These are phyloP conservation scores for Menidia beryllina DNA, from an alignment of 2,113 vertebrate genomes.

Conservation along the genomic window DNA sequence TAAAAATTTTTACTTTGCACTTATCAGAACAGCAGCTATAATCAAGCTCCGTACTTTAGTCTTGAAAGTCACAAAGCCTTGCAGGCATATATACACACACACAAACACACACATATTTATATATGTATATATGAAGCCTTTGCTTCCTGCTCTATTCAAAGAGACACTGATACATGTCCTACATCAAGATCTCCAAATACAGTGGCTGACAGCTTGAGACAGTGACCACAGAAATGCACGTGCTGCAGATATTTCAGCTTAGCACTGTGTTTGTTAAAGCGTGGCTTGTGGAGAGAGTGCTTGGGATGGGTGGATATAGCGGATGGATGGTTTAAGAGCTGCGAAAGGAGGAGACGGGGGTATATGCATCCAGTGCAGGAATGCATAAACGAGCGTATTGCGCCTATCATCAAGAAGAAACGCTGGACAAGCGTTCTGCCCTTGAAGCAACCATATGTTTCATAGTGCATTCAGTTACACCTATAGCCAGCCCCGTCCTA, in stretches of 20 bases:
- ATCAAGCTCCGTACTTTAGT: constrained; percentile 52
- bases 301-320: constrained; percentile 32
- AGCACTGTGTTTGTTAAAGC: constrained; percentile 74
- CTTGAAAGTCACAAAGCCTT: constrained; percentile 20
- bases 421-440: constrained; percentile 64
- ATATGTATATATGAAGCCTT: too few species aligned
- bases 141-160: constrained; percentile 57
- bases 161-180: constrained; percentile 49
- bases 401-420: constrained; percentile 40
- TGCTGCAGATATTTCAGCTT: constrained; percentile 72
- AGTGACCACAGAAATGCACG: constrained; percentile 48
- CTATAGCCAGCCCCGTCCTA: constrained; percentile 42
- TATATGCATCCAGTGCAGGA: constrained; percentile 59
- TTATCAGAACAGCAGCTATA: constrained; percentile 50
- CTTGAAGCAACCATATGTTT: constrained; percentile 67
- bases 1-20: constrained; percentile 44
- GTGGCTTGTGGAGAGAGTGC: constrained; percentile 30
- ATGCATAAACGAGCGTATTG: constrained; percentile 64
- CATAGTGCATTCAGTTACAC: constrained; percentile 62
- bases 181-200: constrained; percentile 49
- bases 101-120: too few species aligned
- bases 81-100: constrained; percentile 33
- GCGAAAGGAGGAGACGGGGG: constrained; percentile 14
- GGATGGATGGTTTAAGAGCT: constrained; percentile 50
- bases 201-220: constrained; percentile 60